Base-by-base conservation (phyloP, 2,888 invertebrate species). In the Yponomeuta plumbellus region DNA sequence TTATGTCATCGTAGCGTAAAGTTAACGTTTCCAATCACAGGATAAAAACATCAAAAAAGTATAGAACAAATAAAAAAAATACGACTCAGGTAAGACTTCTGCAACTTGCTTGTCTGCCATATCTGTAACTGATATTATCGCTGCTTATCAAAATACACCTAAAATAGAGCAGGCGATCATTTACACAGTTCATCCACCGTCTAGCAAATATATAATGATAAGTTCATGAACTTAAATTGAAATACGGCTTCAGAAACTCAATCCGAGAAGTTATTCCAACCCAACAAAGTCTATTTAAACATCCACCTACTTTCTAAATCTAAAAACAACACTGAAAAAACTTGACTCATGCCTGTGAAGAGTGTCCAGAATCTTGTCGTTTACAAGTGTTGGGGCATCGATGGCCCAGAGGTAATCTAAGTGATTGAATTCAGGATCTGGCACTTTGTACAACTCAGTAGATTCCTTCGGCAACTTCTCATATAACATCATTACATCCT, bases 391-490 rank as follows among this genome's bases (percentile, higher is more conserved):
- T 0, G 92, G 88, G 0, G 93, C 94, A 71, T 95, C 92, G 22
- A 86, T 88, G 0, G 93, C 95, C 92, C 93, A 95, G 11, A 95
- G 76, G 76, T 94, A 96, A 78, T 96, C 96, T 44, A 95, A 81
- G 75, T 96, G 96, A 77, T 94, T 95, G 75, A 95, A 96, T 34
- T 93, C 86, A 0, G 92, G 83, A 67, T 91, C 89, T 0, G 93
- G 90, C 0, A 96, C 91, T 71, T 92, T 81, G 72, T 92, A 93
- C 73, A 91, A 79, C 8, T 92, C 92, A 5, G 92, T 84, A 2
- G 85, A 81, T 56, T 86, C 80, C 0, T 63, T 80, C 0, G 92
- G 88, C 52, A 96, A 73, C 64, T 81, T 81, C 0, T 83, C 77
- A 57, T 88, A 88, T 22, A 95, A 78, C 63, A 77, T 80, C 66